Evolutionary conservation across 2,113 vertebrate species (phyloP).

Genomic region (Charina bottae): DNA sequence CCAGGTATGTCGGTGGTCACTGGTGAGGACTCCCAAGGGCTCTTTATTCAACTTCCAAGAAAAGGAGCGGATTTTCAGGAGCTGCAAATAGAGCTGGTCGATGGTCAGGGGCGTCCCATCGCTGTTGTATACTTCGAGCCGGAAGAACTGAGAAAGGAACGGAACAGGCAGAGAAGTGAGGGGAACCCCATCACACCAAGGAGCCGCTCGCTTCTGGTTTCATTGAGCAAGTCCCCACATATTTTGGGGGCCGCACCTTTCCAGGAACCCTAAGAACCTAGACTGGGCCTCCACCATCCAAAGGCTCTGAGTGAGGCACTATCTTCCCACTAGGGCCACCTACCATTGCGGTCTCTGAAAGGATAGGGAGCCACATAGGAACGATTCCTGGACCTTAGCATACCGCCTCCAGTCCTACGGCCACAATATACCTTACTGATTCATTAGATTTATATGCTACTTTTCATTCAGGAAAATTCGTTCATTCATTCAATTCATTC

Average conservation of each 20-base stretch:
- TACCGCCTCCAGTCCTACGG: neutral
- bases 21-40: slow-evolving; percentile 85
- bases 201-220: neutral
- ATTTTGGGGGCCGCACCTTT: neutral
- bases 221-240: neutral
- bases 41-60: slow-evolving; percentile 88
- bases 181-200: neutral
- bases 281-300: neutral
- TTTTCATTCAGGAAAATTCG: neutral
- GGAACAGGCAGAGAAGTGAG: neutral
- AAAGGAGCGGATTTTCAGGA: slow-evolving; percentile 79
- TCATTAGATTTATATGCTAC: neutral
- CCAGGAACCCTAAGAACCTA: neutral
- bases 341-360: neutral
- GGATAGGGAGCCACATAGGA: neutral
- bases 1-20: slow-evolving; percentile 86
- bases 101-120: slow-evolving; percentile 82
- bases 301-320: neutral
- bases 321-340: too few relatives aligned
- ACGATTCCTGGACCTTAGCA: neutral
- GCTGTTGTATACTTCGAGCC: slow-evolving; percentile 86
- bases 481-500: too few relatives aligned
- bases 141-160: slow-evolving; percentile 77
- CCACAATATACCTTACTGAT: neutral
- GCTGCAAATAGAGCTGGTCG: slow-evolving; percentile 83